Base-by-base conservation (phyloP, 2,888 invertebrate genomes). In the Invenusta paracnida region DNA sequence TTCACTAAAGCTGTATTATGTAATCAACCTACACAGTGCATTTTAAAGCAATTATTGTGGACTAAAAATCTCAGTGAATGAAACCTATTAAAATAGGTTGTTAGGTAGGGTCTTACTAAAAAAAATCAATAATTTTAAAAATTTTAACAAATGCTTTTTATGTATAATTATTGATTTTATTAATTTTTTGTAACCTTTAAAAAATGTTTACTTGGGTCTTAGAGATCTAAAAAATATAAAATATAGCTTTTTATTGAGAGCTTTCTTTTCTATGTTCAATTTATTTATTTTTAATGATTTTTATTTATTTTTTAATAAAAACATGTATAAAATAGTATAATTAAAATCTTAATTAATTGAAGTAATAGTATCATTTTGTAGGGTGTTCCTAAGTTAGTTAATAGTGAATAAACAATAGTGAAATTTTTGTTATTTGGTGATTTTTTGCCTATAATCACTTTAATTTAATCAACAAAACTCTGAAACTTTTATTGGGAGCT, bases 11-110 rank as follows among this genome's bases (percentile, higher is more conserved):
- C n/a, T n/a, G n/a, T n/a, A n/a, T n/a, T n/a, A n/a, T n/a, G n/a
- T n/a, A n/a, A 48, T 17, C 48, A 48, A 5, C 48, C 48, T 17
- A 11, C 48, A 48, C 48, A 23, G 73, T 73, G 73, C 27, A 23
- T 73, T 73, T 73, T 25, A 73, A 73, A 73, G 73, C 73, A 73
- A 73, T 73, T 73, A 73, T 23, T 73, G 73, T 73, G 73, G 73
- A 73, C 73, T 73, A 23, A 73, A 73, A 73, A 73, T 73, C 73
- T 73, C 73, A 73, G 23, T 73, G 73, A 73, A 73, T 73, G 73
- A 73, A 73, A 73, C 73, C 73, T 73, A 23, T 73, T 73, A 23
- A 73, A 73, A 73, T 73, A 73, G 17, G 73, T 73, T 73, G 73
- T 5, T 73, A 25, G 17, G 73, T 73, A 25, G 17, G 73, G 73